Percentiles rank a stretch among this genome's conserved stretches.
phyloP scores from a whole-genome alignment of 2,888 invertebrate species.

The Synergus itoensis region DNA sequence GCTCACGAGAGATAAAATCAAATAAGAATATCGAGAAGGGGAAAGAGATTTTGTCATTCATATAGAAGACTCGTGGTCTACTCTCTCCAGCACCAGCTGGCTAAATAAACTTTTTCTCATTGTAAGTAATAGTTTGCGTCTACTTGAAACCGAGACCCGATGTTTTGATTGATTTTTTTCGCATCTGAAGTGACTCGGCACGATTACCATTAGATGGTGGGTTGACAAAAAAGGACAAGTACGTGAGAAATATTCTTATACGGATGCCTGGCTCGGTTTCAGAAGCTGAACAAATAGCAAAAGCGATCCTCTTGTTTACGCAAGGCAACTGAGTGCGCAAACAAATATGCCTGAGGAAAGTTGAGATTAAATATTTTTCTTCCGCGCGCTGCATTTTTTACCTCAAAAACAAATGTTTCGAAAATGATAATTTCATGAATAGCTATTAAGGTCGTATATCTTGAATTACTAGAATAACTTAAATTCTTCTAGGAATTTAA shows the following conservation, averaged over 20 bases:
- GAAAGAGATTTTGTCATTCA: neutral
- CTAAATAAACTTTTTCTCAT: conserved; percentile 33
- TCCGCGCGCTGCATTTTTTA: conserved; percentile 14
- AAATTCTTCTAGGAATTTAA: neutral
- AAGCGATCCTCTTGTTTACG: conserved; percentile 42
- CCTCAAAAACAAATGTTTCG: conserved; percentile 5
- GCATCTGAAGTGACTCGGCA: conserved; percentile 33
- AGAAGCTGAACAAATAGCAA: conserved; percentile 41
- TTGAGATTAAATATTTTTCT: conserved; percentile 40
- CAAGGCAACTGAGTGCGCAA: conserved; percentile 38
- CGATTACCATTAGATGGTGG: conserved; percentile 35
- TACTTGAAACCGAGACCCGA: conserved; percentile 26
- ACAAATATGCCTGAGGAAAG: conserved; percentile 36
- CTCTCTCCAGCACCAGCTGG: conserved; percentile 29
- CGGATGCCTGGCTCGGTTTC: conserved; percentile 35
- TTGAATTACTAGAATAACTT: neutral
- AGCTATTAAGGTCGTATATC: neutral
- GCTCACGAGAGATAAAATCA: neutral
- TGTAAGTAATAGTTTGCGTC: conserved; percentile 37
- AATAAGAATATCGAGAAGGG: neutral
- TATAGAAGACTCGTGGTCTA: conserved; percentile 19
- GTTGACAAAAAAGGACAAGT: conserved; percentile 35
- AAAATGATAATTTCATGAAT: conserved; percentile 29
- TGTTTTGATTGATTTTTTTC: conserved; percentile 34
- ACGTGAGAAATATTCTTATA: conserved; percentile 41